Evolutionary conservation across 2,797 vertebrate genomes (phyloP).

Genomic region (Pipistrellus nathusii): DNA sequence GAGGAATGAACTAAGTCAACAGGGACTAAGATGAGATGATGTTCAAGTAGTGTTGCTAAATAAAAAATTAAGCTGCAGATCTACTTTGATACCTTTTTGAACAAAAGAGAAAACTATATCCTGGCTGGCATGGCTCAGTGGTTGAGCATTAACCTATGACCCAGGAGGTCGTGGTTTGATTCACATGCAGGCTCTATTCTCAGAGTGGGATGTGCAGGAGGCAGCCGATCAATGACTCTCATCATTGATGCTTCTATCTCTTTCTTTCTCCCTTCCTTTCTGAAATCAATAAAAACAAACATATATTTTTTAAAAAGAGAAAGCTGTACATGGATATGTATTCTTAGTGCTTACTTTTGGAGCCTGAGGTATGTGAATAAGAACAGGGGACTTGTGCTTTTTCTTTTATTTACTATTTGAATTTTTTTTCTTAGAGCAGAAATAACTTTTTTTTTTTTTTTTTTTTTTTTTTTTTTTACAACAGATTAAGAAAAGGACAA

Average conservation of each 20-base stretch:
- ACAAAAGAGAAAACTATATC: background rate
- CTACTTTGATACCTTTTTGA: background rate
- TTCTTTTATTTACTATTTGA: background rate
- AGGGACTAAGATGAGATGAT: background rate
- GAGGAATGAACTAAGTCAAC: background rate
- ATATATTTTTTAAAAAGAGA: background rate
- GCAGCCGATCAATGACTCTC: too few relatives aligned
- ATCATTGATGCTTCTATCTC: too few relatives aligned
- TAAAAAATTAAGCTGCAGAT: background rate
- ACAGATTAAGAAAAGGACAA: background rate
- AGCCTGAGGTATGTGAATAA: background rate
- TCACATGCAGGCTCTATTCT: too few relatives aligned
- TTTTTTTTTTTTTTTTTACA: background rate
- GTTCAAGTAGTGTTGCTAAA: background rate
- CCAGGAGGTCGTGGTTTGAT: too few relatives aligned
- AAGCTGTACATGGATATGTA: background rate
- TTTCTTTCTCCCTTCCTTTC: too few relatives aligned
- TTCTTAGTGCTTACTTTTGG: too few relatives aligned
- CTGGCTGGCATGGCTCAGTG: too few relatives aligned
- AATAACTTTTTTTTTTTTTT: background rate
- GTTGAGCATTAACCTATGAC: too few relatives aligned
- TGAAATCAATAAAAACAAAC: too few relatives aligned
- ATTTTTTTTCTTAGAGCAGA: slow-evolving; percentile 33
- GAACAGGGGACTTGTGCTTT: background rate
- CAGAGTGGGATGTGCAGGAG: too few relatives aligned